These are phyloP conservation scores for Tachysurus vachellii DNA, from an alignment of 2,113 vertebrate genomes.

Conservation along the genomic window DNA sequence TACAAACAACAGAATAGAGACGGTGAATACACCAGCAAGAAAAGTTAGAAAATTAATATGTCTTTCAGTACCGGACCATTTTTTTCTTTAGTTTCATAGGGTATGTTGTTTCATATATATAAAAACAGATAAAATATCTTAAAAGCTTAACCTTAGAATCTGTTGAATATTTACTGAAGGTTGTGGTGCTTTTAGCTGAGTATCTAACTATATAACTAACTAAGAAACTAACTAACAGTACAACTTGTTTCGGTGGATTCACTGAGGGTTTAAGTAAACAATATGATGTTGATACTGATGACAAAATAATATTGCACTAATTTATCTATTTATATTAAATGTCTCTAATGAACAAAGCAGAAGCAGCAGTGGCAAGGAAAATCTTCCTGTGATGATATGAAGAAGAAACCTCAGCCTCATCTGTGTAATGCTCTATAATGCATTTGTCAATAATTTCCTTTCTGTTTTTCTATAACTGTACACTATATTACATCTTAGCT, in stretches of 20 bases:
- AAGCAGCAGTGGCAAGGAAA: too few relatives aligned
- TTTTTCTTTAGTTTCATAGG: neutral
- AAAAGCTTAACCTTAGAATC: neutral
- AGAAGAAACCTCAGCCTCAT: too few relatives aligned
- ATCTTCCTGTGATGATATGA: too few relatives aligned
- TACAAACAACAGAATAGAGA: conserved; percentile 56
- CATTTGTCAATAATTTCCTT: too few relatives aligned
- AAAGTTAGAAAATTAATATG: neutral
- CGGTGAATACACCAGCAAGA: conserved; percentile 17
- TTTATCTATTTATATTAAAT: too few relatives aligned
- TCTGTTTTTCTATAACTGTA: too few relatives aligned
- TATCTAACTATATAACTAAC: neutral
- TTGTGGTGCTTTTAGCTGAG: neutral
- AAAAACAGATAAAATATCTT: too few relatives aligned
- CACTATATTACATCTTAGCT: too few relatives aligned
- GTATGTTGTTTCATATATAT: neutral
- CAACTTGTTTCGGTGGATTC: neutral
- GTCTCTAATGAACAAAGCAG: too few relatives aligned
- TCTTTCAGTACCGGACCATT: conserved; percentile 3
- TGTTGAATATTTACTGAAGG: neutral
- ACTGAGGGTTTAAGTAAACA: neutral
- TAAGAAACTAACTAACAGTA: neutral
- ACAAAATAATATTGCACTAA: neutral
- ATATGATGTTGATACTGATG: neutral
- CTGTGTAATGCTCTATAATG: too few relatives aligned